These are phyloP conservation scores for Lindbergichthys nudifrons DNA, from an alignment of 2,797 vertebrate genomes.

Conservation along the genomic window DNA sequence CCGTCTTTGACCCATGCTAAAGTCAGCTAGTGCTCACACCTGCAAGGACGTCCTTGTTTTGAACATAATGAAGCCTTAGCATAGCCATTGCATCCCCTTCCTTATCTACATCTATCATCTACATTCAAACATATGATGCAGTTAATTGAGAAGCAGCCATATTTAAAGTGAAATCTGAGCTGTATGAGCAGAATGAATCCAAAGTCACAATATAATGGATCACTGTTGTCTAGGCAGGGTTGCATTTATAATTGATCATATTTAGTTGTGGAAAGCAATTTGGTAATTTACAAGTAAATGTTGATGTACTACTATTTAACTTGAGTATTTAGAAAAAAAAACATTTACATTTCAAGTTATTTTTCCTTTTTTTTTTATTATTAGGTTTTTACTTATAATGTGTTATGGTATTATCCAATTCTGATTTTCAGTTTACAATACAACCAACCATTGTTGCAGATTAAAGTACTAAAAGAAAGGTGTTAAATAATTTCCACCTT, in stretches of 20 bases:
- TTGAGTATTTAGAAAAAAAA: no score
- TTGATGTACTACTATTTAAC: no score
- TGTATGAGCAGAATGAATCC: neutral
- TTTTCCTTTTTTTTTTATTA: no score
- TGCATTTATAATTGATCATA: neutral
- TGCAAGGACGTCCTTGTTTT: constrained; percentile 62
- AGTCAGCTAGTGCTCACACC: constrained; percentile 42
- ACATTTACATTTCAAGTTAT: no score
- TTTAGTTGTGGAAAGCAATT: neutral
- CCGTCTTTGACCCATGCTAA: constrained; percentile 60
- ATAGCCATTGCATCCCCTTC: no score
- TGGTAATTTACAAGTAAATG: no score
- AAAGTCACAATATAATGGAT: neutral
- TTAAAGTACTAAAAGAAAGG: neutral
- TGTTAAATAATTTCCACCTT: neutral
- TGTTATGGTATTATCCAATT: no score
- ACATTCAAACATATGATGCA: no score
- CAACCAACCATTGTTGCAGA: neutral
- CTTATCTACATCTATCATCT: accelerated
- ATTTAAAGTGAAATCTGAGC: neutral
- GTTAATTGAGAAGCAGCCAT: neutral
- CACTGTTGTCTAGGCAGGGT: neutral
- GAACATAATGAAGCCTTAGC: neutral
- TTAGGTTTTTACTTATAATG: neutral
- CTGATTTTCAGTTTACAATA: neutral